A percentile compares a stretch with the other conserved stretches of the same genome.
These are phyloP conservation scores for Lethrus apterus DNA, from an alignment of 1,140 invertebrate species.

Conservation along the genomic window DNA sequence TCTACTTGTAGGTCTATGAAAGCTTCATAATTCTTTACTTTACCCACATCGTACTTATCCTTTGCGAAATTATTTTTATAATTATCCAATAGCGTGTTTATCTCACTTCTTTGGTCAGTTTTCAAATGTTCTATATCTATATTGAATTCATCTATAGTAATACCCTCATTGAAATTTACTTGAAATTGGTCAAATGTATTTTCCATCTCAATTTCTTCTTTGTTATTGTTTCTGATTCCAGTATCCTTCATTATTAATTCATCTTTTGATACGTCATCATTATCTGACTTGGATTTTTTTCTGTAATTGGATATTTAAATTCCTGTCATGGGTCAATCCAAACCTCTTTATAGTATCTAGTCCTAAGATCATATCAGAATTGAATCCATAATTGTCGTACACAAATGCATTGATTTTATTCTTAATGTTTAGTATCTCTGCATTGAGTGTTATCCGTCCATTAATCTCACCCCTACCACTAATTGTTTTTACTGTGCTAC, in stretches of 20 bases:
- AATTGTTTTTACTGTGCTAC: slow-evolving; percentile 22
- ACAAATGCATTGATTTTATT: slow-evolving; percentile 29
- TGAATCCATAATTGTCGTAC: slow-evolving; percentile 30
- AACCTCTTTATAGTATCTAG: slow-evolving; percentile 23
- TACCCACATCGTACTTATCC: slow-evolving; percentile 36
- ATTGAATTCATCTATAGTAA: slow-evolving; percentile 26
- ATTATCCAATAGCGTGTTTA: slow-evolving; percentile 20
- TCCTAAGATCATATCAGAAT: slow-evolving; percentile 32
- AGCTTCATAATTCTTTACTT: slow-evolving; percentile 27
- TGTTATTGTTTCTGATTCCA: neutral
- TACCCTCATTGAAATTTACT: slow-evolving; percentile 35
- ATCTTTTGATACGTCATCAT: too few species aligned
- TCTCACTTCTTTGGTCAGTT: slow-evolving; percentile 9
- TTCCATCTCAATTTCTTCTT: slow-evolving; percentile 2
- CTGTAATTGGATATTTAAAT: slow-evolving; percentile 13
- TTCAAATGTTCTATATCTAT: slow-evolving; percentile 28
- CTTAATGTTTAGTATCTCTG: slow-evolving; percentile 29
- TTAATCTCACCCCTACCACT: slow-evolving; percentile 28
- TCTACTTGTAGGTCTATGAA: slow-evolving; percentile 34
- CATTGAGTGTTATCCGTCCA: slow-evolving; percentile 22
- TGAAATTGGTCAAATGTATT: too few species aligned
- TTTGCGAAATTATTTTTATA: slow-evolving; percentile 36
- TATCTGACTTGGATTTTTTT: slow-evolving; percentile 1
- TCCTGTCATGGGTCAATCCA: slow-evolving; percentile 18
- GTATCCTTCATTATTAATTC: too few species aligned